Conservation (phyloP, 2,888 invertebrate species). For the Cryptocephalus moraei region DNA sequence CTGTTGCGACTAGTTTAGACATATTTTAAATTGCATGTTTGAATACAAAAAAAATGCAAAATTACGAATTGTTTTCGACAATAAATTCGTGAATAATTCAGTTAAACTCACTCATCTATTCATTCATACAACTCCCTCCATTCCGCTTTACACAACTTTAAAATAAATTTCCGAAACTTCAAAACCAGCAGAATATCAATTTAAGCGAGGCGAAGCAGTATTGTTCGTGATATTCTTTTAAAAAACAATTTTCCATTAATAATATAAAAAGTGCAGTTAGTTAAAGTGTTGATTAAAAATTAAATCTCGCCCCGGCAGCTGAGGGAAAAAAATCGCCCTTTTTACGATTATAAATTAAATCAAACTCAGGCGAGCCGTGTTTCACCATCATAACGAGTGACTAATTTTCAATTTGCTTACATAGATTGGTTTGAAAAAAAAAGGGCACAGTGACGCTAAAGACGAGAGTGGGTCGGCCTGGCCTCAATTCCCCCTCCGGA, state of each 20-base stretch:
- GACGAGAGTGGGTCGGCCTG: no score
- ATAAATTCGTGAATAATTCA: no score
- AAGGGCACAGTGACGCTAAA: no score
- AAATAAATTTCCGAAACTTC: conserved; percentile 15
- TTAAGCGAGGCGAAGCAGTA: conserved; percentile 4
- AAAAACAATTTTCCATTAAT: conserved; percentile 18
- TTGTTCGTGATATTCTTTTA: conserved; percentile 8
- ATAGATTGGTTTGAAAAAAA: conserved; percentile 13
- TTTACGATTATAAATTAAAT: conserved; percentile 23
- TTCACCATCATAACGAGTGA: conserved; percentile 23
- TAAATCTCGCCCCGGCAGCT: conserved; percentile 10
- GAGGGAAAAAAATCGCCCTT: conserved; percentile 11
- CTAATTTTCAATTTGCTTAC: conserved; percentile 26
- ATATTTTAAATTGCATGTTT: no score
- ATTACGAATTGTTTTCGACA: no score
- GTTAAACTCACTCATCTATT: no score
- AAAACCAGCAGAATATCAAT: conserved; percentile 12
- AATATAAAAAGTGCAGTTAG: conserved; percentile 17
- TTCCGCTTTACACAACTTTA: no score
- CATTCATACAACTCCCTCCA: no score
- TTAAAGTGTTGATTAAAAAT: conserved; percentile 21
- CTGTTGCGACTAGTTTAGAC: no score
- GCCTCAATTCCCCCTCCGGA: no score
- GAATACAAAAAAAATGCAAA: no score
- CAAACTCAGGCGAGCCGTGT: conserved; percentile 20